These are phyloP conservation scores for Danio rerio DNA, from an alignment of 2,113 vertebrate species.

Conservation along the genomic window DNA sequence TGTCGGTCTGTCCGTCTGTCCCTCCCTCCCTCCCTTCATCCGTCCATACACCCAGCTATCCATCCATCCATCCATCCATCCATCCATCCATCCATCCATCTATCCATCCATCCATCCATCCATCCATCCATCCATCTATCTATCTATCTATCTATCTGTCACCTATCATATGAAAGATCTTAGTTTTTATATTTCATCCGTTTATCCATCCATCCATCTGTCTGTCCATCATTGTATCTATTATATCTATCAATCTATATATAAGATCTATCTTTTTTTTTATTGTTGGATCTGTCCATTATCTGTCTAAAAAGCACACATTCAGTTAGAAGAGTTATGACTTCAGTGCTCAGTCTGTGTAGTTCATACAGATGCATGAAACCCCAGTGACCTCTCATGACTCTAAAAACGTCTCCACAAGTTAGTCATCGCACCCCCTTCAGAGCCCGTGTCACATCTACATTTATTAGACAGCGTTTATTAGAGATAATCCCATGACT, in stretches of 20 bases:
- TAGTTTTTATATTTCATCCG: too few relatives aligned
- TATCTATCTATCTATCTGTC: too few relatives aligned
- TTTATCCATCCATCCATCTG: neutral
- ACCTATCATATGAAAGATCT: too few relatives aligned
- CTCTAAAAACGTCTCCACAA: constrained; percentile 14
- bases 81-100: neutral
- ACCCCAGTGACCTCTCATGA: constrained; percentile 3
- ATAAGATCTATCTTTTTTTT: too few relatives aligned
- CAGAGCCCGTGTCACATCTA: constrained; percentile 1
- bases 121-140: too few relatives aligned
- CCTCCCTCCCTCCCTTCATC: too few relatives aligned
- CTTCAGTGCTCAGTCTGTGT: constrained; percentile 6
- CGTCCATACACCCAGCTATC: too few relatives aligned
- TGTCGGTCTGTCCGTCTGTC: too few relatives aligned
- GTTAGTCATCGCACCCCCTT: constrained; percentile 1
- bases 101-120: neutral
- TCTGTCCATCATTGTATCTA: too few relatives aligned
- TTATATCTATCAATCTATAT: too few relatives aligned
- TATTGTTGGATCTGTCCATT: too few relatives aligned
- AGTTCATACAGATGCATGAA: constrained; percentile 4
- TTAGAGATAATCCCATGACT: constrained; percentile 23
- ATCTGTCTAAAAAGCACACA: neutral
- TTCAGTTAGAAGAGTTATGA: constrained; percentile 3
- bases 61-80: too few relatives aligned
- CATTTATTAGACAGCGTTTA: constrained; percentile 29